Evolutionary conservation across 2,797 vertebrate genomes (phyloP).

Genomic region (Erithacus rubecula): DNA sequence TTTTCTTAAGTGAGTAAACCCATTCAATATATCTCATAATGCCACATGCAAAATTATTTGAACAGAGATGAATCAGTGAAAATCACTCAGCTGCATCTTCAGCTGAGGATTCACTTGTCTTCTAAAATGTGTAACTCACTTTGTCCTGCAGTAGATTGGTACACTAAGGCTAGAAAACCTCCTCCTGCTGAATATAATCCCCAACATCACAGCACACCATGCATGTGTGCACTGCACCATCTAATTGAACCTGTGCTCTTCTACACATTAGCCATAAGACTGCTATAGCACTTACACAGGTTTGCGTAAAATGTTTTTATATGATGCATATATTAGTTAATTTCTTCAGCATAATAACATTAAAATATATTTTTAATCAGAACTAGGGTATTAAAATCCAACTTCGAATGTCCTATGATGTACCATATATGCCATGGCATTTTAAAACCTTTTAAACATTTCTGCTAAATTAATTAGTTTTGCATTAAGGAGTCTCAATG

Average conservation of each 20-base stretch:
- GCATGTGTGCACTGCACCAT: slow-evolving; percentile 32
- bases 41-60: slow-evolving; percentile 60
- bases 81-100: slow-evolving; percentile 36
- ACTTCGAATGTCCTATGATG: slow-evolving; percentile 72
- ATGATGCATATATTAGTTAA: slow-evolving; percentile 73
- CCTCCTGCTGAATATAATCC: slow-evolving; percentile 13
- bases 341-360: slow-evolving; percentile 74
- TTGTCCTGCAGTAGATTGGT: slow-evolving; percentile 23
- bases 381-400: slow-evolving; percentile 73
- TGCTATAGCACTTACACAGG: slow-evolving; percentile 64
- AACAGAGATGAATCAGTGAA: slow-evolving; percentile 51
- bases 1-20: slow-evolving; percentile 61
- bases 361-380: slow-evolving; percentile 80
- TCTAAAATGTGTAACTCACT: slow-evolving; percentile 45
- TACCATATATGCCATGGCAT: slow-evolving; percentile 75
- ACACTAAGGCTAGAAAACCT: neutral
- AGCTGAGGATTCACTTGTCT: slow-evolving; percentile 41
- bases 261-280: slow-evolving; percentile 46
- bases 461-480: slow-evolving; percentile 81
- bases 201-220: slow-evolving; percentile 5
- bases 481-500: slow-evolving; percentile 74
- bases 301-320: slow-evolving; percentile 73
- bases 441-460: slow-evolving; percentile 82
- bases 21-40: slow-evolving; percentile 53
- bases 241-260: slow-evolving; percentile 45